These are phyloP conservation scores for Eurytoma adleriae DNA, from an alignment of 2,888 invertebrate genomes.

Conservation along the genomic window DNA sequence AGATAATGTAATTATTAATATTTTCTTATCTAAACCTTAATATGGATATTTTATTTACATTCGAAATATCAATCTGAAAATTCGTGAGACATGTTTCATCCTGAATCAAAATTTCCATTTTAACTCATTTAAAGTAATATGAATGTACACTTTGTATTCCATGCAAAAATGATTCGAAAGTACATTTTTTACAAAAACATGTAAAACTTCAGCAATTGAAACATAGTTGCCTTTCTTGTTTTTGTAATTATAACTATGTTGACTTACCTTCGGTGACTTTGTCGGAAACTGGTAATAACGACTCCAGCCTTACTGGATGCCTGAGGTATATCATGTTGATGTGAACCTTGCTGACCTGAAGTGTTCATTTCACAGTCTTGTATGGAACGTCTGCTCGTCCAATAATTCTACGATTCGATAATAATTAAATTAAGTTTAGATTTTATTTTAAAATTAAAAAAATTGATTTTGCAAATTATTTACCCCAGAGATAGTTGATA, in stretches of 20 bases:
- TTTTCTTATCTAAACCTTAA: too few species aligned
- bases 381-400: slow-evolving; percentile 76
- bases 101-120: slow-evolving; percentile 3
- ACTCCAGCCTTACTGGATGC: slow-evolving; percentile 85
- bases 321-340: slow-evolving; percentile 68
- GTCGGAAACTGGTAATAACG: slow-evolving; percentile 92
- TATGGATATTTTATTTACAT: too few species aligned
- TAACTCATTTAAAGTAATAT: not conserved
- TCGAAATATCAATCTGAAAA: too few species aligned
- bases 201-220: slow-evolving; percentile 11
- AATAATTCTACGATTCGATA: slow-evolving; percentile 75
- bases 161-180: slow-evolving; percentile 34
- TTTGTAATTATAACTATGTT: not conserved
- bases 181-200: slow-evolving; percentile 12
- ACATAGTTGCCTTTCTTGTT: slow-evolving; percentile 9
- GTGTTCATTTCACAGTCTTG: slow-evolving; percentile 73
- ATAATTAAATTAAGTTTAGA: not conserved
- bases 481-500: slow-evolving; percentile 66
- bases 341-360: slow-evolving; percentile 61
- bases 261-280: slow-evolving; percentile 89
- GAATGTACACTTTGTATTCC: slow-evolving; percentile 30
- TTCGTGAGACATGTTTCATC: too few species aligned
- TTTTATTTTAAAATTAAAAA: not conserved
- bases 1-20: too few species aligned
- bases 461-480: not conserved